Evolutionary conservation across 1,140 invertebrate genomes (phyloP).

Genomic region (Atopsyche davidsoni): DNA sequence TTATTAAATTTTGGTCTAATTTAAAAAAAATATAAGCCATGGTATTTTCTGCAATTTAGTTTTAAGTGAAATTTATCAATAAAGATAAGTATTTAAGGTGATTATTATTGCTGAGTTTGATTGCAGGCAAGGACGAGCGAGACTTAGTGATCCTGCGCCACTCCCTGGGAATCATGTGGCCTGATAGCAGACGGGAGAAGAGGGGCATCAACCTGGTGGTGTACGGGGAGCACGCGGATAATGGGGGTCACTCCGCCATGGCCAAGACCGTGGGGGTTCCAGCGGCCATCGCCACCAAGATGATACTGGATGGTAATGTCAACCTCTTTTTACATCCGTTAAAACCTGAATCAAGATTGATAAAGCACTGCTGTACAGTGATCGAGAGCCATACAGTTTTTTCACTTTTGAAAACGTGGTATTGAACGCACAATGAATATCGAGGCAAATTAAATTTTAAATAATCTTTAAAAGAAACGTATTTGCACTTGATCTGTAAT

Average conservation of each 20-base stretch:
- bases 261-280: slow-evolving; percentile 95
- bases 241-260: slow-evolving; percentile 91
- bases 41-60: not conserved
- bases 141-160: slow-evolving; percentile 94
- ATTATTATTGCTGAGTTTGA: too few species aligned
- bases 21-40: slow-evolving; percentile 1
- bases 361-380: too few species aligned
- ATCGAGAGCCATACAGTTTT: too few species aligned
- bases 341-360: too few species aligned
- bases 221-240: slow-evolving; percentile 73
- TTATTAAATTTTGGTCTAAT: not conserved
- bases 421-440: too few species aligned
- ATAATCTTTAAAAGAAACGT: too few species aligned
- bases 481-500: too few species aligned
- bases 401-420: too few species aligned
- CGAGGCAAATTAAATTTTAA: too few species aligned
- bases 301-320: slow-evolving; percentile 87
- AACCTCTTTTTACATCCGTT: not conserved
- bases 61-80: not conserved
- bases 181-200: slow-evolving; percentile 75
- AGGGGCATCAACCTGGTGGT: slow-evolving; percentile 89
- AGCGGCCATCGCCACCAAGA: slow-evolving; percentile 92
- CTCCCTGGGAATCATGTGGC: slow-evolving; percentile 88
- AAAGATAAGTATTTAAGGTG: slow-evolving; percentile 11
- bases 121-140: slow-evolving; percentile 70